A percentile compares a stretch with the other conserved stretches of the same genome.
phyloP scores from a whole-genome alignment of 1,140 invertebrate genomes.

The Cotesia glomerata region DNA sequence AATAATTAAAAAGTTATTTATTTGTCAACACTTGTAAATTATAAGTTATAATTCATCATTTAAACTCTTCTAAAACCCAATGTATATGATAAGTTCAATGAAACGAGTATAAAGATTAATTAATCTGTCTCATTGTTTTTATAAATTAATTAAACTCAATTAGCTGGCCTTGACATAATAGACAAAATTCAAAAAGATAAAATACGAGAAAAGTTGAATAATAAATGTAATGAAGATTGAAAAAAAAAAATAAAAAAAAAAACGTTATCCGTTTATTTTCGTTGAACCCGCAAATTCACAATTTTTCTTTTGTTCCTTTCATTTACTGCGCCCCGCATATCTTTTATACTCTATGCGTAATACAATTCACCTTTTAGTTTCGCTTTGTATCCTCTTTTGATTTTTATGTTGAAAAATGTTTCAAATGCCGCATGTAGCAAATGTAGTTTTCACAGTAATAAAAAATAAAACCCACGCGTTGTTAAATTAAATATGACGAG shows the following conservation, averaged over 20 bases:
- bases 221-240: background rate
- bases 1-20: no score
- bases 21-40: no score
- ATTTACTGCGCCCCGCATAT: background rate
- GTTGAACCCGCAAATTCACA: background rate
- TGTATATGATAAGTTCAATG: no score
- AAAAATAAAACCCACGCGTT: background rate
- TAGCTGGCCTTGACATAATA: no score
- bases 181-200: background rate
- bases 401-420: background rate
- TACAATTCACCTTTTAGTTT: background rate
- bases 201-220: background rate
- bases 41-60: no score
- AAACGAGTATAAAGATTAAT: no score
- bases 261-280: background rate
- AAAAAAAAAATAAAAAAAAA: background rate
- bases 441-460: background rate
- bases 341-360: background rate
- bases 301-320: background rate
- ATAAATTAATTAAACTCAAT: no score
- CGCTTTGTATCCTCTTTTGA: background rate
- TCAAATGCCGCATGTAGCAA: background rate
- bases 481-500: no score
- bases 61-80: no score
- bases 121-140: no score